These are phyloP conservation scores for Falco columbarius DNA, from an alignment of 2,797 vertebrate genomes.

Conservation along the genomic window DNA sequence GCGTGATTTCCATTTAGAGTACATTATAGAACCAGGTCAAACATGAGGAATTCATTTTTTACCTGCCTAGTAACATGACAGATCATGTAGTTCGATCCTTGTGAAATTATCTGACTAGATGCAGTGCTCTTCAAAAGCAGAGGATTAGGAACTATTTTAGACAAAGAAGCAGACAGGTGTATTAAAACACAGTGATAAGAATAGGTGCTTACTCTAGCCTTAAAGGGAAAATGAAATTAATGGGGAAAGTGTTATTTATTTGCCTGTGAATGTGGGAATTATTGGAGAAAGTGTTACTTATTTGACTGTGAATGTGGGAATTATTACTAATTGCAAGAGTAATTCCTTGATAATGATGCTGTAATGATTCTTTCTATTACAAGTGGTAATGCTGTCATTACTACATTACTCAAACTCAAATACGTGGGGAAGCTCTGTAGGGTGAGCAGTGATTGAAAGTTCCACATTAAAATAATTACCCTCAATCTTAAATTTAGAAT, in stretches of 20 bases:
- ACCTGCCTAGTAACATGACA: constrained; percentile 54
- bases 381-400: constrained; percentile 61
- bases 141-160: background rate
- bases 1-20: constrained; percentile 3
- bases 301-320: constrained; percentile 53
- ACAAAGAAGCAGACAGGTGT: background rate
- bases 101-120: constrained; percentile 30
- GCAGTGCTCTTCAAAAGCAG: background rate
- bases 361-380: constrained; percentile 64
- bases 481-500: constrained; percentile 44
- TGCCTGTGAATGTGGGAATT: constrained; percentile 37
- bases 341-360: constrained; percentile 67
- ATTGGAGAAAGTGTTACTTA: constrained; percentile 47
- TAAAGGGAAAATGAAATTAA: constrained; percentile 33
- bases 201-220: background rate
- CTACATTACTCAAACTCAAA: constrained; percentile 55
- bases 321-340: constrained; percentile 69
- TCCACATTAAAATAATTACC: constrained; percentile 63
- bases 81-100: background rate
- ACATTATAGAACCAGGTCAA: constrained; percentile 63
- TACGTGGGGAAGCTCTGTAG: constrained; percentile 37
- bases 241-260: constrained; percentile 28
- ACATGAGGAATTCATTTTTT: constrained; percentile 50
- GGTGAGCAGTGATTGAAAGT: constrained; percentile 60
- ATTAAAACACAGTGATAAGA: background rate